A percentile compares a stretch with the other conserved stretches of the same genome.
phyloP scores from a whole-genome alignment of 2,797 vertebrate genomes.

The Urocyon cinereoargenteus region DNA sequence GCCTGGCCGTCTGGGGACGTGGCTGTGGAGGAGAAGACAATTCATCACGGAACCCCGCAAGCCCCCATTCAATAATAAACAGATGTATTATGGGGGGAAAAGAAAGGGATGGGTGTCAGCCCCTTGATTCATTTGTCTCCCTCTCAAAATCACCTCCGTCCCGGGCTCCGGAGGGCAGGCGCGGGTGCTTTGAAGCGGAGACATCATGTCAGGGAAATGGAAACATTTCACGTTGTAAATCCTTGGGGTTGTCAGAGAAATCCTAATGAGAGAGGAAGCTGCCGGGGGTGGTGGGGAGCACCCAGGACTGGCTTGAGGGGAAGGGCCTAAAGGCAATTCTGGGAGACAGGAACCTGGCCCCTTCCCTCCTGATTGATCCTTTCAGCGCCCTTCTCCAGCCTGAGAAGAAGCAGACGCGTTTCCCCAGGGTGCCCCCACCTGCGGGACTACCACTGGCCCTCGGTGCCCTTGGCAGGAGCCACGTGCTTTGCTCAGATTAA shows the following conservation, averaged over 20 bases:
- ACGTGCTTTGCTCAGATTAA: background rate
- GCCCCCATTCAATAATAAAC: conserved; percentile 95
- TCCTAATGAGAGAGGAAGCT: conserved; percentile 85
- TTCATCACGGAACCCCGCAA: conserved; percentile 94
- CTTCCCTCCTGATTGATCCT: background rate
- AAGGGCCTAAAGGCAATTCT: background rate
- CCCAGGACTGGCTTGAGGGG: conserved; percentile 54
- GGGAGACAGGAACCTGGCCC: conserved; percentile 26
- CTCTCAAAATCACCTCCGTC: conserved; percentile 88
- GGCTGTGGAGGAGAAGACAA: conserved; percentile 90
- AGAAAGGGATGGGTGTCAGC: conserved; percentile 88
- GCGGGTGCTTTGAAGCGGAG: conserved; percentile 87
- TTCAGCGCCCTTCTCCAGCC: background rate
- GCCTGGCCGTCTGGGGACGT: conserved; percentile 88
- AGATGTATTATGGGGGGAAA: conserved; percentile 91
- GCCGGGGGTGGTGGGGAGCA: conserved; percentile 60
- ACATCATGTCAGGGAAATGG: conserved; percentile 86
- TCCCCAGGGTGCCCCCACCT: background rate
- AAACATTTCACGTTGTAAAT: conserved; percentile 89
- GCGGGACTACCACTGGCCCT: background rate
- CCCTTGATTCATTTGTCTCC: conserved; percentile 90
- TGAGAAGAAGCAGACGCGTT: background rate
- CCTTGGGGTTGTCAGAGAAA: conserved; percentile 85
- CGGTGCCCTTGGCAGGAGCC: background rate
- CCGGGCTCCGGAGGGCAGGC: conserved; percentile 85